Base-by-base conservation (phyloP, 2,797 vertebrate genomes). In the Gymnoscopelus microlampas region DNA sequence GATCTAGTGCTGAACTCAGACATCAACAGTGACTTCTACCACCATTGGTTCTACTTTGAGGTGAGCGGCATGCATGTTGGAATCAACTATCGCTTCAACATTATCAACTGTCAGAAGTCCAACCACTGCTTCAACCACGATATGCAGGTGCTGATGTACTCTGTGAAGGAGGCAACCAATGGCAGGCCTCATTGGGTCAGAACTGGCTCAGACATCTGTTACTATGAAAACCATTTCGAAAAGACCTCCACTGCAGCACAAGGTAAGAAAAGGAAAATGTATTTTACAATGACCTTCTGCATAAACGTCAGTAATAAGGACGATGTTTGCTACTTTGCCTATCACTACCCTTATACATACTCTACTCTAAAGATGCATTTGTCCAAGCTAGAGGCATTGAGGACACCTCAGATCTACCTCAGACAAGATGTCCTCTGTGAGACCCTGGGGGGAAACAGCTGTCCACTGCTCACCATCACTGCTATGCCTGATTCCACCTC, bases 41-140 rank as follows among this genome's bases (percentile, higher is more conserved):
- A 99, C 85, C 98, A 99, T 73, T 99, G 98, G 98, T 99, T 99
- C 93, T 99, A 99, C 91, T 99, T 98, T 76, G 98, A 99, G 93
- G 97, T 98, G 84, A 98, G 98, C 83, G 95, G 96, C 82, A 99
- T 99, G 97, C 94, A 93, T 12, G 94, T 94, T n/a, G 94, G 94
- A 29, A 69, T 92, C 47, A 89, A 86, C 53, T 99, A 99, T 79
- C 95, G 98, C 63, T 98, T 99, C 94, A 99, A 99, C 93, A 96
- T 99, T 88, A 98, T 98, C 91, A 99, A 99, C 89, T 98, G 96
- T 91, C 98, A 99, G 85, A 99, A 99, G 89, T 96, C 96, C 73
- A 99, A 99, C 94, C 99, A 97, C 91, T 97, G 99, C 75, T 99
- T 98, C 90, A 99, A 99, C 90, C 99, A 99, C 0, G 98, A 98